Evolutionary conservation across 2,797 vertebrate species (phyloP).

Genomic region (Pterois miles): DNA sequence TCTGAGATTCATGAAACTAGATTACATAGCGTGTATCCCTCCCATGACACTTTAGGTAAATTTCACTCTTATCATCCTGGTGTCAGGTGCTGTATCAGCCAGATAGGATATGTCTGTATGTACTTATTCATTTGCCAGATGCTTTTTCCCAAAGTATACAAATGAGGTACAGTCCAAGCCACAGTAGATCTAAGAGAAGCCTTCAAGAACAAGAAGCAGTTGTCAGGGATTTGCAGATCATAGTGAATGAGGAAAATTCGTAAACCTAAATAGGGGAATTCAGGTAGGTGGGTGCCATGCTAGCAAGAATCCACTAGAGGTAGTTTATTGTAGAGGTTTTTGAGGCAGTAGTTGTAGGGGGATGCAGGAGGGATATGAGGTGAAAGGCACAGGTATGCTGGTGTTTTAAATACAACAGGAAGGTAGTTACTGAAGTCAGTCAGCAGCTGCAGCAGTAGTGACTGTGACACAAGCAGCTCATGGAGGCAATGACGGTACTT

Average conservation of each 20-base stretch:
- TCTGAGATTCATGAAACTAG: conserved; percentile 4
- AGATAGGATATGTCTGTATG: neutral
- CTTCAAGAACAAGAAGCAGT: too few relatives aligned
- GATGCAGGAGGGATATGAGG: neutral
- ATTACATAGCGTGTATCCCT: conserved; percentile 18
- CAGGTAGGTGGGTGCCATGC: too few relatives aligned
- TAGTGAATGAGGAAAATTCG: too few relatives aligned
- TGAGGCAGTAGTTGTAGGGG: too few relatives aligned
- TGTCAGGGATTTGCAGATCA: too few relatives aligned
- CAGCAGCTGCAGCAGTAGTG: neutral
- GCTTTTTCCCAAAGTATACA: neutral
- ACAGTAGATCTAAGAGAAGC: too few relatives aligned
- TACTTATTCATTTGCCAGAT: neutral
- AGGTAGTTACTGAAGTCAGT: neutral
- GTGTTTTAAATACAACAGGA: neutral
- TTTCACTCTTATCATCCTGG: neutral
- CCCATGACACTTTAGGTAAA: conserved; percentile 5
- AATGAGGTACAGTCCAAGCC: neutral
- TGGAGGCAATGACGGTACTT: neutral
- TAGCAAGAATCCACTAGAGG: too few relatives aligned
- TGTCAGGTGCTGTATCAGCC: conserved; percentile 1
- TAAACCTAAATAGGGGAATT: too few relatives aligned
- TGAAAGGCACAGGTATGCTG: neutral
- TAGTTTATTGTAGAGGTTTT: too few relatives aligned
- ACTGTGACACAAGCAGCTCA: neutral